Evolutionary conservation across 2,888 invertebrate species (phyloP).

Genomic region (Sericinus montela): DNA sequence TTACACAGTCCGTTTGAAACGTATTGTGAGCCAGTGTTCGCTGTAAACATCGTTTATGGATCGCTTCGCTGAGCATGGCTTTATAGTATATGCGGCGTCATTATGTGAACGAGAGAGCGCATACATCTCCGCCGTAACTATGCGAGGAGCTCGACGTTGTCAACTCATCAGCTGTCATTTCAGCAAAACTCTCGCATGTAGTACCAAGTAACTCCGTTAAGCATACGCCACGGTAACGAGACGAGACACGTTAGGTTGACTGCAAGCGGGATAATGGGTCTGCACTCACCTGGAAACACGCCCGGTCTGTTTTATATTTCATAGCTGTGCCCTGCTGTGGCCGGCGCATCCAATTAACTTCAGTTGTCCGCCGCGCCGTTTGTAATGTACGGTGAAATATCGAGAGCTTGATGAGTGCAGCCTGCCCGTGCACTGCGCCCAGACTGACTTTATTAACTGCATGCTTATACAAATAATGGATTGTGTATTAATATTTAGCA

Average conservation of each 20-base stretch:
- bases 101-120: conserved; percentile 20
- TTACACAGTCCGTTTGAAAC: conserved; percentile 70
- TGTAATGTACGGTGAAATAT: conserved; percentile 66
- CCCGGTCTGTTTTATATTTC: conserved; percentile 58
- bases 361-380: conserved; percentile 57
- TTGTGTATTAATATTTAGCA: conserved; percentile 10
- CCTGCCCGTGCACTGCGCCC: conserved; percentile 30
- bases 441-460: conserved; percentile 46
- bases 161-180: conserved; percentile 45
- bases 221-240: conserved; percentile 31
- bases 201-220: conserved; percentile 26
- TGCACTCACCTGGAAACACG: conserved; percentile 32
- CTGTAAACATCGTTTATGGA: conserved; percentile 19
- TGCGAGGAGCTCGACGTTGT: conserved; percentile 27
- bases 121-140: conserved; percentile 23
- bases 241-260: conserved; percentile 37
- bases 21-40: conserved; percentile 52
- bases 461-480: conserved; percentile 26
- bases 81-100: conserved; percentile 3
- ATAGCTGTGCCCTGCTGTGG: conserved; percentile 47
- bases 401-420: conserved; percentile 57
- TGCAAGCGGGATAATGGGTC: conserved; percentile 40
- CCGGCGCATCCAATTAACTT: conserved; percentile 70
- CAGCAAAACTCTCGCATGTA: conserved; percentile 35
- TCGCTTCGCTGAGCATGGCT: conserved; percentile 12